Evolutionary conservation across 2,888 invertebrate species (phyloP).

Genomic region (Troides helena): DNA sequence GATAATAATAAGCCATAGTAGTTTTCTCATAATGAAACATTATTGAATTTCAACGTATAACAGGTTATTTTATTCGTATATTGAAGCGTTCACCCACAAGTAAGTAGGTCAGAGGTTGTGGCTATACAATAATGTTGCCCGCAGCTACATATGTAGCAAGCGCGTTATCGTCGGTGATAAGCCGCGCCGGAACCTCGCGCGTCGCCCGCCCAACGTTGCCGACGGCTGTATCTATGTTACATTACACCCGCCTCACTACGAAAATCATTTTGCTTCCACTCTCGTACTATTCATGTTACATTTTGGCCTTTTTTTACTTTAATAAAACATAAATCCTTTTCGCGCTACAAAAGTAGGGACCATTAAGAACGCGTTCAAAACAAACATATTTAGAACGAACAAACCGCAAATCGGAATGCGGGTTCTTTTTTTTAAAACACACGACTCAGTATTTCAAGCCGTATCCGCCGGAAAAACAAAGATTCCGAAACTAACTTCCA

Average conservation of each 20-base stretch:
- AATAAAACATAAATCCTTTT: slow-evolving; percentile 16
- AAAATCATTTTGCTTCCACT: slow-evolving; percentile 52
- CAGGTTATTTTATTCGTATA: slow-evolving; percentile 27
- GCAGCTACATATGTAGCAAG: slow-evolving; percentile 36
- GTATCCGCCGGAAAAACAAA: slow-evolving; percentile 59
- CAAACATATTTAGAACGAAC: slow-evolving; percentile 30
- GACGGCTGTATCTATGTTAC: slow-evolving; percentile 52
- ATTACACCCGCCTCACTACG: slow-evolving; percentile 44
- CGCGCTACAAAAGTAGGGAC: slow-evolving; percentile 11
- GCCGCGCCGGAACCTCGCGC: slow-evolving; percentile 43
- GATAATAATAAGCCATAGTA: not conserved
- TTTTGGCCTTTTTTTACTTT: slow-evolving; percentile 12
- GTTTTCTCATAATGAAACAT: not conserved
- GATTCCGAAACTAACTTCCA: slow-evolving; percentile 62
- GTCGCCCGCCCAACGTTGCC: slow-evolving; percentile 49
- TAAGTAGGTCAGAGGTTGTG: slow-evolving; percentile 32
- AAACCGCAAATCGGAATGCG: slow-evolving; percentile 29
- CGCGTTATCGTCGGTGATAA: slow-evolving; percentile 71
- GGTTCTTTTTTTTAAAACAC: slow-evolving; percentile 33
- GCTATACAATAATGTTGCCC: slow-evolving; percentile 28
- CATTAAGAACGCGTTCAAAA: slow-evolving; percentile 22
- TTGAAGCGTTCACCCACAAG: slow-evolving; percentile 31
- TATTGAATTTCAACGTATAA: not conserved
- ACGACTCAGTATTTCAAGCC: slow-evolving; percentile 43
- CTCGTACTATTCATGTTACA: slow-evolving; percentile 34